Conservation (phyloP, 2,797 vertebrate species). For the Smutsia gigantea region DNA sequence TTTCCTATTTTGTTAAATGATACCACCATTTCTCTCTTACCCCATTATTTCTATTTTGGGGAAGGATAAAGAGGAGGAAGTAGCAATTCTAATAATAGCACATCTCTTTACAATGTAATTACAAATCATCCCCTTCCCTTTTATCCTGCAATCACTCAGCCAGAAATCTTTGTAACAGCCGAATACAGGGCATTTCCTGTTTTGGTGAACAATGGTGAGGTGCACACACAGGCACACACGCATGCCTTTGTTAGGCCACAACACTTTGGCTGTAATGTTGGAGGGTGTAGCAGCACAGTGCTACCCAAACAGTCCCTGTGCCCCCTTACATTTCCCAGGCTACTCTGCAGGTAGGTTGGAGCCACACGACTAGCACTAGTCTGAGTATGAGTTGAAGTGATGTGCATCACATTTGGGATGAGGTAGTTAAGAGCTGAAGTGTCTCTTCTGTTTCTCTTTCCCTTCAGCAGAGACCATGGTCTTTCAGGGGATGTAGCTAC, state of each 20-base stretch:
- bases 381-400: neutral
- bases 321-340: neutral
- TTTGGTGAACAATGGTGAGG: neutral
- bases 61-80: neutral
- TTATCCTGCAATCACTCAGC: neutral
- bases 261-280: neutral
- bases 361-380: neutral
- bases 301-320: neutral
- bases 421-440: neutral
- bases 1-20: neutral
- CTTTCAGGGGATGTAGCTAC: neutral
- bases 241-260: neutral
- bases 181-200: neutral
- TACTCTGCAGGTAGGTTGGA: neutral
- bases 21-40: neutral
- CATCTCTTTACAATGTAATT: neutral
- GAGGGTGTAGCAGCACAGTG: neutral
- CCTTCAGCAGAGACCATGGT: neutral
- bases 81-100: neutral
- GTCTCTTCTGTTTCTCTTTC: neutral
- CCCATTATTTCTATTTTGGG: neutral
- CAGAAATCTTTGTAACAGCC: neutral
- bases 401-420: neutral
- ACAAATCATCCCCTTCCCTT: neutral
- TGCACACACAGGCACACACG: neutral